These are phyloP conservation scores for Megaceryle torquata DNA, from an alignment of 2,113 vertebrate species.

Conservation along the genomic window DNA sequence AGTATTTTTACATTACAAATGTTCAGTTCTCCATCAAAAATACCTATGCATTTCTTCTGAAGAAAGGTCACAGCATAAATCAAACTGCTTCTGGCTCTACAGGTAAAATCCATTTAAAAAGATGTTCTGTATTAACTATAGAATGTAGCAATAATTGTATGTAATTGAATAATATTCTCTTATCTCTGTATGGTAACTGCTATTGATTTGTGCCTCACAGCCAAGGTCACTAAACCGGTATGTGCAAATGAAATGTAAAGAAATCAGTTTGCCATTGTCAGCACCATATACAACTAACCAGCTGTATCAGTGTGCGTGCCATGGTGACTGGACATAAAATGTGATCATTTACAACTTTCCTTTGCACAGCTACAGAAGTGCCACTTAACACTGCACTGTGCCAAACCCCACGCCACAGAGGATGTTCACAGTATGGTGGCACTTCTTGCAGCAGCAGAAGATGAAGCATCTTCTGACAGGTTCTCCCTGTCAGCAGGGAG, in stretches of 20 bases:
- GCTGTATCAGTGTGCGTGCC: fast-evolving
- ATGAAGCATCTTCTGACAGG: not conserved
- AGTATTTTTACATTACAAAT: not conserved
- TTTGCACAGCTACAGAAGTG: not conserved
- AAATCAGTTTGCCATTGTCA: not conserved
- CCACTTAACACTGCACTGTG: not conserved
- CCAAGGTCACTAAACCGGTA: not conserved
- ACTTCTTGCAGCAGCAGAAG: not conserved
- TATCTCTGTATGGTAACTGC: not conserved
- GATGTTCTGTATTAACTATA: not conserved
- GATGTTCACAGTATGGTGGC: not conserved
- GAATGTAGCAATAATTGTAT: not conserved
- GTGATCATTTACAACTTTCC: not conserved
- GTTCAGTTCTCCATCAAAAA: not conserved
- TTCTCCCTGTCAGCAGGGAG: fast-evolving
- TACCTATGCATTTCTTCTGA: not conserved
- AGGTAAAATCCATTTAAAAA: not conserved
- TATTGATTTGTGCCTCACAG: not conserved
- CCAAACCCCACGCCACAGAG: fast-evolving
- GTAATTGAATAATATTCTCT: not conserved
- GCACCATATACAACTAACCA: not conserved
- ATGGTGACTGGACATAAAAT: not conserved
- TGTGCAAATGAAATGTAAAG: not conserved
- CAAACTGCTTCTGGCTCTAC: not conserved
- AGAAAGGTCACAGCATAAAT: not conserved